These are phyloP conservation scores for Ciconia maguari DNA, from an alignment of 2,113 vertebrate genomes.

Conservation along the genomic window DNA sequence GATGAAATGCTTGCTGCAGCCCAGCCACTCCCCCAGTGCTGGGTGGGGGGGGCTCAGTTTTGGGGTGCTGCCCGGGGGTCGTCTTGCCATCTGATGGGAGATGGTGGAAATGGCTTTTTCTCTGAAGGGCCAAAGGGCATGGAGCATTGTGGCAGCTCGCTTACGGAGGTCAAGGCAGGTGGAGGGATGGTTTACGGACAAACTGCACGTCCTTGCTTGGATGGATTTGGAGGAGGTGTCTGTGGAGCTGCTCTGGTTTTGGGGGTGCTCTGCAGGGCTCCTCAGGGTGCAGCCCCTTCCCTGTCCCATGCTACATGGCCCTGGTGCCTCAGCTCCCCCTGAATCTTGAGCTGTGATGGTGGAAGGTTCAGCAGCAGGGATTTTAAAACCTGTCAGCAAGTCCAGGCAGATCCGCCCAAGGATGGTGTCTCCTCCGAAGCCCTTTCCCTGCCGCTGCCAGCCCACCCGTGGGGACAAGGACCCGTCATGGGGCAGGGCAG, in stretches of 20 bases:
- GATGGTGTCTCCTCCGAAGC: background rate
- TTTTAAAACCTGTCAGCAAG: background rate
- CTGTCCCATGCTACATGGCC: background rate
- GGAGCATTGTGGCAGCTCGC: rapidly evolving
- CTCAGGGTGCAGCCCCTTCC: background rate
- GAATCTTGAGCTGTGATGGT: background rate
- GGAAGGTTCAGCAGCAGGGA: background rate
- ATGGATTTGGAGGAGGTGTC: background rate
- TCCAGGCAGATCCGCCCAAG: background rate
- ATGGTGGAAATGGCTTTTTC: background rate
- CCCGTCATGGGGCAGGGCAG: background rate
- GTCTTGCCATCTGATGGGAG: background rate
- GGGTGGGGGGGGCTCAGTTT: rapidly evolving
- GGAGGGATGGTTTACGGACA: background rate
- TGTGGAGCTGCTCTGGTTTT: background rate
- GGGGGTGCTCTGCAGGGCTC: background rate
- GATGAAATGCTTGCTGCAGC: background rate
- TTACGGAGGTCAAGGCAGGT: rapidly evolving
- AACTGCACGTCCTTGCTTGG: background rate
- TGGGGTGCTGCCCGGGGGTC: background rate
- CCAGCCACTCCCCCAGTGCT: rapidly evolving
- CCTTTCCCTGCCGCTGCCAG: background rate
- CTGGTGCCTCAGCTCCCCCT: background rate
- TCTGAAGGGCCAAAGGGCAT: rapidly evolving
- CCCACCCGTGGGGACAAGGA: rapidly evolving